Evolutionary conservation across 1,140 invertebrate genomes (phyloP).

Genomic region (Bombyx mandarina): DNA sequence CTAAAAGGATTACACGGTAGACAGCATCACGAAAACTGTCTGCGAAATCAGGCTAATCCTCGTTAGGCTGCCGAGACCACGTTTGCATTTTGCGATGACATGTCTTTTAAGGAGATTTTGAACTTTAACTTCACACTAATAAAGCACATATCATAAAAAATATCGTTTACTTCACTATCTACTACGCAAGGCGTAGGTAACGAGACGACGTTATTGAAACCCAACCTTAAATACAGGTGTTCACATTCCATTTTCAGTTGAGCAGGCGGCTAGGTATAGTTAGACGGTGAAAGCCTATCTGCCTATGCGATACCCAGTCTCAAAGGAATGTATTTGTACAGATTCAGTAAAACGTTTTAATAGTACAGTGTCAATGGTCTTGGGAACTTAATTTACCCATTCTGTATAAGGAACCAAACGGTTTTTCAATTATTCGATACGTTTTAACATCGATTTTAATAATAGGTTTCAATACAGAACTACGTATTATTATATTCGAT

Average conservation of each 20-base stretch:
- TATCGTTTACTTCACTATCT: constrained; percentile 1
- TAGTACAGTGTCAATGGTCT: constrained; percentile 27
- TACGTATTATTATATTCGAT: too few species aligned
- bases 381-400: constrained; percentile 8
- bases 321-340: constrained; percentile 53
- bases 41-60: constrained; percentile 30
- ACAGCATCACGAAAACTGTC: constrained; percentile 18
- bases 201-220: constrained; percentile 18
- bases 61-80: constrained; percentile 14
- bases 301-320: constrained; percentile 61
- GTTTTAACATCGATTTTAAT: too few species aligned
- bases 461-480: too few species aligned
- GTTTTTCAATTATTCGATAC: too few species aligned
- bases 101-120: constrained; percentile 5
- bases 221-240: constrained; percentile 30
- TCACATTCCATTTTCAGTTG: constrained; percentile 32
- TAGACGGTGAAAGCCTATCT: constrained; percentile 56
- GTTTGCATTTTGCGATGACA: not conserved
- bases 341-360: constrained; percentile 48
- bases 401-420: not conserved
- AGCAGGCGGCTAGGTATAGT: constrained; percentile 23
- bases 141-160: not conserved
- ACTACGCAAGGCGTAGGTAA: constrained; percentile 28
- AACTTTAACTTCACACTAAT: not conserved
- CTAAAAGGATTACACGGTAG: constrained; percentile 25